These are phyloP conservation scores for Diprion similis DNA, from an alignment of 1,140 invertebrate species.

Conservation along the genomic window DNA sequence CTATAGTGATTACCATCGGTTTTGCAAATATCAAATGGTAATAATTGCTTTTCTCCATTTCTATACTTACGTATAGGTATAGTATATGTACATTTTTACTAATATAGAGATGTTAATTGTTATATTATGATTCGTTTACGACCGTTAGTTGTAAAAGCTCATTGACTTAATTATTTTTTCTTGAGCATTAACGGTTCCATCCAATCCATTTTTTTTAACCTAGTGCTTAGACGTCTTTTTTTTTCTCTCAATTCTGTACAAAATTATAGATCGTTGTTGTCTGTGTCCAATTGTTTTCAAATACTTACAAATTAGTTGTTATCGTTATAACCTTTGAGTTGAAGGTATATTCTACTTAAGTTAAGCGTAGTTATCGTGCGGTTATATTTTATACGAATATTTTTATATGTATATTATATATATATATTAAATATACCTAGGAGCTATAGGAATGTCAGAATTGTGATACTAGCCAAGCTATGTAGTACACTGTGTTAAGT, in stretches of 20 bases:
- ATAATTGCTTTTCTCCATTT: not conserved
- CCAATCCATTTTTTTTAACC: no score
- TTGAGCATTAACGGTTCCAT: not conserved
- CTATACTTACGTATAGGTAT: not conserved
- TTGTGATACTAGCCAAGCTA: constrained; percentile 59
- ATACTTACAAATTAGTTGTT: constrained; percentile 4
- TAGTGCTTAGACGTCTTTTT: no score
- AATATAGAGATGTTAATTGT: not conserved
- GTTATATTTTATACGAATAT: constrained; percentile 6
- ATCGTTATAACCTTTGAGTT: not conserved
- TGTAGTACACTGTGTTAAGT: constrained; percentile 27
- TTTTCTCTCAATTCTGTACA: not conserved
- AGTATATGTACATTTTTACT: not conserved
- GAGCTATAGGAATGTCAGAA: constrained; percentile 34
- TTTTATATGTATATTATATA: constrained; percentile 14
- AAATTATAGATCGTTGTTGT: not conserved
- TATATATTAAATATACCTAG: constrained; percentile 23
- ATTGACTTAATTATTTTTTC: not conserved
- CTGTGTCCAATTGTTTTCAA: not conserved
- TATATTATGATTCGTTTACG: not conserved
- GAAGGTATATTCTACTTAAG: not conserved
- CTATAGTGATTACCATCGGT: constrained; percentile 2
- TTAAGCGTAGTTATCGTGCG: not conserved
- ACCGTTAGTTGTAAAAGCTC: not conserved
- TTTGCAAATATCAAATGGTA: not conserved